These are phyloP conservation scores for Arvicanthis niloticus DNA, from an alignment of 2,113 vertebrate genomes.

Conservation along the genomic window DNA sequence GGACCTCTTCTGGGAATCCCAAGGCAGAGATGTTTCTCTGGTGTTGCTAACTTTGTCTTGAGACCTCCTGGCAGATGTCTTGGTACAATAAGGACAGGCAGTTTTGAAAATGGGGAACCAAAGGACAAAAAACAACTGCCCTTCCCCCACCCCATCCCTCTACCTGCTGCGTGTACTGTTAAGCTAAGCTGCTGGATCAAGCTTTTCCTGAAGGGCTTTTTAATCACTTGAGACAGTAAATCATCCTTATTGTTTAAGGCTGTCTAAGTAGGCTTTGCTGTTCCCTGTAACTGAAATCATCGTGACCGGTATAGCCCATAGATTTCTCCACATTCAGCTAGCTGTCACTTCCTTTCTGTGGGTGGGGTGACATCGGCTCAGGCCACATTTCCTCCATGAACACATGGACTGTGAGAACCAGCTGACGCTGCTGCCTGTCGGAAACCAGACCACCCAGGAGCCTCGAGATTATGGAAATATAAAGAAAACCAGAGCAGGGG, in stretches of 20 bases:
- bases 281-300: slow-evolving; percentile 64
- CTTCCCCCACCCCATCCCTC: not conserved
- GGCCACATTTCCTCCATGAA: slow-evolving; percentile 81
- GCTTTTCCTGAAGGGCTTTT: slow-evolving; percentile 75
- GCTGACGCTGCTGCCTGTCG: slow-evolving; percentile 82
- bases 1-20: slow-evolving; percentile 10
- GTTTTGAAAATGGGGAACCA: slow-evolving; percentile 15
- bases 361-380: slow-evolving; percentile 77
- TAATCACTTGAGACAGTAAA: slow-evolving; percentile 13
- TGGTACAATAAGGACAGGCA: not conserved
- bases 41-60: not conserved
- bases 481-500: slow-evolving; percentile 82
- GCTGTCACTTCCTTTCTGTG: slow-evolving; percentile 81
- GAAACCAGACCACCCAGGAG: slow-evolving; percentile 84
- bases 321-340: slow-evolving; percentile 63
- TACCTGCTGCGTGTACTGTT: not conserved
- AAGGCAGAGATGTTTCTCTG: not conserved
- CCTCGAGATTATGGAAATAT: slow-evolving; percentile 82
- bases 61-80: not conserved
- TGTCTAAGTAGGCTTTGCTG: slow-evolving; percentile 61
- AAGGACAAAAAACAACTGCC: not conserved
- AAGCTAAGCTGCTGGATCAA: slow-evolving; percentile 77
- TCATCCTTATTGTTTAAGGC: slow-evolving; percentile 42
- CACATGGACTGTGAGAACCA: slow-evolving; percentile 80
- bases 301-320: slow-evolving; percentile 34